These are phyloP conservation scores for Platygyra sinensis DNA, from an alignment of 64 coral and sea anemone genomes.

Conservation along the genomic window DNA sequence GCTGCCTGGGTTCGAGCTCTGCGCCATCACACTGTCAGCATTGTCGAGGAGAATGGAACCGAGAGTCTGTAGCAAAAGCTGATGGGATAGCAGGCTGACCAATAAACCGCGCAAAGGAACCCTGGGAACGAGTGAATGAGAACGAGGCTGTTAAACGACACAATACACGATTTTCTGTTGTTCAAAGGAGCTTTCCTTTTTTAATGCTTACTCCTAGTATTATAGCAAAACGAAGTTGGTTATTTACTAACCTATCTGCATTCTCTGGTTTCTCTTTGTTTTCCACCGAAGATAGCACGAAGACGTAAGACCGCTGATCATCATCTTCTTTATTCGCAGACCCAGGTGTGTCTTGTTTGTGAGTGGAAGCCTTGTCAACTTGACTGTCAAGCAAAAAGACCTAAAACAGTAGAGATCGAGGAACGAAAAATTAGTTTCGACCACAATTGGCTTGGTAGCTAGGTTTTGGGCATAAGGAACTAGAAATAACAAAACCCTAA, in stretches of 20 bases:
- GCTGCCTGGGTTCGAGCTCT: conserved; percentile 8
- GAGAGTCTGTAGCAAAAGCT: conserved; percentile 89
- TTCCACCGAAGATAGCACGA: conserved; percentile 90
- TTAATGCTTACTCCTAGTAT: too few species aligned
- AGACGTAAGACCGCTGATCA: conserved; percentile 93
- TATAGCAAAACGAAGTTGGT: neutral
- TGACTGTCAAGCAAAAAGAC: conserved; percentile 94
- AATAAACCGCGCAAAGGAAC: conserved; percentile 84
- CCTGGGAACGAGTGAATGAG: conserved; percentile 29
- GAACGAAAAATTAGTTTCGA: neutral
- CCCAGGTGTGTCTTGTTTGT: conserved; percentile 50
- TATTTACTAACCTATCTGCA: conserved; percentile 67
- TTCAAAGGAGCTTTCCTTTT: too few species aligned
- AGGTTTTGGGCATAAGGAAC: too few species aligned
- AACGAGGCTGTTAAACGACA: neutral
- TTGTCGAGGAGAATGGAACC: conserved; percentile 81
- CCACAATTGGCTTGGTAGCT: too few species aligned
- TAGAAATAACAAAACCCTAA: too few species aligned
- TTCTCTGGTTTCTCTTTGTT: conserved; percentile 93
- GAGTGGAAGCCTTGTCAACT: conserved; percentile 47
- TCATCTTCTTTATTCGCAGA: conserved; percentile 83
- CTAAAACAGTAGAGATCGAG: conserved; percentile 7
- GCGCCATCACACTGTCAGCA: conserved; percentile 58
- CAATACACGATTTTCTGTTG: neutral
- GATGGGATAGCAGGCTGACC: conserved; percentile 92